phyloP scores from a whole-genome alignment of 2,113 vertebrate genomes.

The rat (Rattus norvegicus) region GRCr8 NC_086033.1:26836501-26837000 shows the following conservation, averaged over 20 bases:
- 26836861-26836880: not conserved
- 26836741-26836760: conserved; percentile 30
- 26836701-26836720: not conserved
- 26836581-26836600: not conserved
- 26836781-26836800: not conserved
- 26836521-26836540: not conserved
- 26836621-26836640: not conserved
- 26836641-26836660: not conserved
- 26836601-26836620: not conserved
- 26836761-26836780: not conserved
- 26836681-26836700: conserved; percentile 25
- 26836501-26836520: not conserved
- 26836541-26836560: not conserved
- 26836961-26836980: too few species aligned
- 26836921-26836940: not conserved
- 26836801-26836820: not conserved
- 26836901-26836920: not conserved
- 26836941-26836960: not conserved
- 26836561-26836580: not conserved
- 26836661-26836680: not conserved
- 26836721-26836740: not conserved
- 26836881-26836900: not conserved
- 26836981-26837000: not conserved
- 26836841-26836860: not conserved
- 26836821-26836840: not conserved